Base-by-base conservation (phyloP, 2,888 invertebrate genomes). In the Bimastos eiseni region DNA sequence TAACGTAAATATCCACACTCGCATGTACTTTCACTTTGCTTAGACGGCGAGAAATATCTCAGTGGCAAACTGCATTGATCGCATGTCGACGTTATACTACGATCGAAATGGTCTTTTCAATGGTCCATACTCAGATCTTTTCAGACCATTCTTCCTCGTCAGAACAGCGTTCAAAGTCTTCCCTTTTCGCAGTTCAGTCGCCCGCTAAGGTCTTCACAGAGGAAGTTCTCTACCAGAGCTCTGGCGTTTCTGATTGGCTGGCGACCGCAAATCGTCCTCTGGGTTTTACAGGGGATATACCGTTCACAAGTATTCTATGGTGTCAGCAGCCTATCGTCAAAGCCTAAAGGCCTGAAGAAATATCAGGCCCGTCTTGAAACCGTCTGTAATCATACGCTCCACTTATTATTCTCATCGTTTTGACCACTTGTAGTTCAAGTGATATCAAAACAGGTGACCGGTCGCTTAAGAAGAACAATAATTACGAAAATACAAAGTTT, bases 271-370 rank as follows among this genome's bases (percentile, higher is more conserved):
- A 70, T n/a, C 8, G 70, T 1, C 1, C 30, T 30, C 70, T 70
- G 70, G 70, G 70, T 70, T 70, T 70, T 70, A 70, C 70, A n/a
- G n/a, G 70, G 70, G 70, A 70, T n/a, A 70, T 70, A n/a, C 70
- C 70, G 70, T 0, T 70, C 30, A n/a, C 70, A 70, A 49, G n/a
- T 15, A 49, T 17, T 49, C 30, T 21, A 49, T 49, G 2, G 49
- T 49, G 21, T 21, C 21, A 49, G 4, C 49, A n/a, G n/a, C 70
- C 49, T 49, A 49, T 70, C 70, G 11, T 17, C 70, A n/a, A n/a
- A 8, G 70, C n/a, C n/a, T 41, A 1, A 3, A 70, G n/a, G 70
- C 70, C 70, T n/a, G 17, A n/a, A 30, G 21, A 70, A 49, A 17
- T 70, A 70, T 17, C 17, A n/a, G n/a, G 70, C 30, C 70, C 11